A percentile compares a stretch with the other conserved stretches of the same genome.
Conservation (phyloP, 2,113 vertebrate genomes). For the Spea bombifrons region DNA sequence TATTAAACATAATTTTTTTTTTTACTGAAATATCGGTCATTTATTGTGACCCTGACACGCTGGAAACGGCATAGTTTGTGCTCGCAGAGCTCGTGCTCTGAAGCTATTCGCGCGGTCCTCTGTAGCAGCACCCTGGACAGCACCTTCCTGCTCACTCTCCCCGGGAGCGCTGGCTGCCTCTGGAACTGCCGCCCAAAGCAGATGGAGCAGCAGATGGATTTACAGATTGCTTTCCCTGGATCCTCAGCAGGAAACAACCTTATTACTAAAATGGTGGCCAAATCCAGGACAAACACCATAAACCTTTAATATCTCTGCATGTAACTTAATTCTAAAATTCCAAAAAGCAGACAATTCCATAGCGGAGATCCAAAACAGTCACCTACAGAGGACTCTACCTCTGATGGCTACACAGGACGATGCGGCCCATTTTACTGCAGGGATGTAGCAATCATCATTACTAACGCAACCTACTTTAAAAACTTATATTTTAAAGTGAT, state of each 20-base stretch:
- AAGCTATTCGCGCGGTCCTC: no score
- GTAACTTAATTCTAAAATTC: no score
- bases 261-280: conserved; percentile 53
- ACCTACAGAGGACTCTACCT: no score
- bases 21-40: no score
- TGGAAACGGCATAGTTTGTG: not conserved
- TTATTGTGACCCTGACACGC: not conserved
- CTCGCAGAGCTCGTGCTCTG: conserved; percentile 15
- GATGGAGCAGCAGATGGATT: conserved; percentile 90
- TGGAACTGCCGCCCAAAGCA: conserved; percentile 60
- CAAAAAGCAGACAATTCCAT: no score
- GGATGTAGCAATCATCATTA: no score
- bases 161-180: conserved; percentile 52
- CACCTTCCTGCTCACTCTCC: conserved; percentile 58
- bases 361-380: no score
- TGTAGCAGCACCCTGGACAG: conserved; percentile 65
- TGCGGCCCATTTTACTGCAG: no score
- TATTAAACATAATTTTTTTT: no score
- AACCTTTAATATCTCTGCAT: conserved; percentile 13
- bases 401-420: no score
- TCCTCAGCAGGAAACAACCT: conserved; percentile 64
- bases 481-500: no score
- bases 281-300: conserved; percentile 51
- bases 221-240: conserved; percentile 67
- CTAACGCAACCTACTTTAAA: no score